Percentiles rank a stretch among this genome's conserved stretches.
These are phyloP conservation scores for Callyntrura guangdongensis DNA, from an alignment of 2,888 invertebrate genomes.

Conservation along the genomic window DNA sequence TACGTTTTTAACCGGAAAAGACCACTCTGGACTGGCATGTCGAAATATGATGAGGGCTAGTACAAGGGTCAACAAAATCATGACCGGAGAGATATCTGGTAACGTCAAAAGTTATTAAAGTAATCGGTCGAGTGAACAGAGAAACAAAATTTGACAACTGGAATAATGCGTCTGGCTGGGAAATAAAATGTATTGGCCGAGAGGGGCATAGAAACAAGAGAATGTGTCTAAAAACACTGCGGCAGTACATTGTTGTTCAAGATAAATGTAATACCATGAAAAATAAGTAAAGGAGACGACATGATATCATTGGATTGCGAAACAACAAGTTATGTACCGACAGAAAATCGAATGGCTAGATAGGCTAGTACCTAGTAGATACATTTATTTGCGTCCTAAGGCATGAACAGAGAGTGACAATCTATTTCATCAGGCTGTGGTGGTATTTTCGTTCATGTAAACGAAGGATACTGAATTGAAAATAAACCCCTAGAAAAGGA, in stretches of 20 bases:
- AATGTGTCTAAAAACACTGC: not conserved
- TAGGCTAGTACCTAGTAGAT: too few species aligned
- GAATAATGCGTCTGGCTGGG: slow-evolving; percentile 29
- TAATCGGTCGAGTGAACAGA: slow-evolving; percentile 65
- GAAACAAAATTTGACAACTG: slow-evolving; percentile 67
- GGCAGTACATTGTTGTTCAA: not conserved
- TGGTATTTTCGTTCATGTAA: too few species aligned
- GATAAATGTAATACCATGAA: not conserved
- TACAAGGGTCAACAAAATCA: slow-evolving; percentile 53
- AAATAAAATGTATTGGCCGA: not conserved
- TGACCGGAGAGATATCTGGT: slow-evolving; percentile 56
- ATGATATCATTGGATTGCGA: not conserved
- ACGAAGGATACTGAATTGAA: too few species aligned
- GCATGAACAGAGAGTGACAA: too few species aligned
- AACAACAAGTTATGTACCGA: too few species aligned
- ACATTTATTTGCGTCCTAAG: too few species aligned
- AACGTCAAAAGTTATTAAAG: slow-evolving; percentile 72
- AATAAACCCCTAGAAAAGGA: too few species aligned
- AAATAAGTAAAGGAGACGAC: not conserved
- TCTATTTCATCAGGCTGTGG: too few species aligned
- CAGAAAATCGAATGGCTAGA: too few species aligned
- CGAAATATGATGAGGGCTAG: not conserved
- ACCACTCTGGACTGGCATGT: not conserved
- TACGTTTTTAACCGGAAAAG: not conserved
- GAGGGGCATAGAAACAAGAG: not conserved